Base-by-base conservation (phyloP, 2,797 vertebrate genomes). In the Emydoidea blandingii region DNA sequence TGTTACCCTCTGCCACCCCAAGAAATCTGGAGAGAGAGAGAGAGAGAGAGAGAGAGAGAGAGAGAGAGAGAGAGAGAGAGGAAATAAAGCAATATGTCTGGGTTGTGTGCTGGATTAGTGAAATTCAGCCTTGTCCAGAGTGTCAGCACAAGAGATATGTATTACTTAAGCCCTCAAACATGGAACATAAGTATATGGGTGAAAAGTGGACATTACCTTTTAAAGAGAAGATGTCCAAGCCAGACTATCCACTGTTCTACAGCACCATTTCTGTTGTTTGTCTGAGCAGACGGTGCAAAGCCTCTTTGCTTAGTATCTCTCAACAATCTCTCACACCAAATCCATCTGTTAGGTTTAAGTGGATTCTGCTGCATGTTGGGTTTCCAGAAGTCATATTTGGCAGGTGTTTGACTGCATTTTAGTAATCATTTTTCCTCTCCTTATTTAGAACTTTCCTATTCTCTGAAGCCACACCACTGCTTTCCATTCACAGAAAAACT, bases 301-400 rank as follows among this genome's bases (percentile, higher is more conserved):
- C 12, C 49, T 54, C 53, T 23, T 54, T 57, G 56, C 56, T 27
- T 57, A 27, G 14, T 31, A 62, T 65, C 53, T 54, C 53, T 54
- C 53, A 65, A 65, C 8, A 19, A n/a, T 59, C 29, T 31, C 57
- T 59, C 12, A 31, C 31, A 62, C 29, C 29, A 16, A 6, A 16
- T 62, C 11, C 29, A 34, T 15, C 29, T 4, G 29, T 15, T 65
- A 65, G 62, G 62, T 18, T n/a, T n/a, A 65, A 18, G 34, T 65
- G 62, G 62, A n/a, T n/a, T 65, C 31, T 65, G 34, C 34, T 65
- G 62, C 2, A 3, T 31, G 18, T 18, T 79, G 25, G 56, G 52
- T 3, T 12, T 8, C 16, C 41, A 37, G 0, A 0, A 56, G 41
- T 57, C 3, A 1, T 10, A 54, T 12, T 57, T 31, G 56, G 23